Percentiles rank a stretch among this genome's conserved stretches.
These are phyloP conservation scores for Nomada flava DNA, from an alignment of 2,888 invertebrate genomes.

Conservation along the genomic window DNA sequence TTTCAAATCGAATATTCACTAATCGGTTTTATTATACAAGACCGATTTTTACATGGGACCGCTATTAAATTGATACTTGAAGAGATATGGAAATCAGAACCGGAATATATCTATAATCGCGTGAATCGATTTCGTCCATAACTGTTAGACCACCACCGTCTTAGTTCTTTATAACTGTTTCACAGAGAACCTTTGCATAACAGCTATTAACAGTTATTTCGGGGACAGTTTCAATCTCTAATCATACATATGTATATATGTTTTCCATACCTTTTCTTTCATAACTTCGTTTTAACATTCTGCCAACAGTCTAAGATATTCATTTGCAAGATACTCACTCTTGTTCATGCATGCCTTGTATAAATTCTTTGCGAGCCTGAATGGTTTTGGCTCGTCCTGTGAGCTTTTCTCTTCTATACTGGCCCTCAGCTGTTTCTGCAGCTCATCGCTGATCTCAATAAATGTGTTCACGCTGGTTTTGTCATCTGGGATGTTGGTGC, in stretches of 20 bases:
- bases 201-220: conserved; percentile 1
- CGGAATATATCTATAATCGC: too few species aligned
- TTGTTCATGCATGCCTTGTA: conserved; percentile 96
- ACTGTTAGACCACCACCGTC: too few species aligned
- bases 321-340: conserved; percentile 86
- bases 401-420: conserved; percentile 88
- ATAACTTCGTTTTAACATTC: background rate
- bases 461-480: conserved; percentile 92
- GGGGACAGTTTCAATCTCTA: background rate
- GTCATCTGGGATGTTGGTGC: conserved; percentile 91
- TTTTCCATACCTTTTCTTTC: background rate
- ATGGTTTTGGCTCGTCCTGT: conserved; percentile 88
- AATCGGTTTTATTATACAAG: too few species aligned
- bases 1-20: too few species aligned
- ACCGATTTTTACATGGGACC: too few species aligned
- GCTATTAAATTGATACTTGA: too few species aligned
- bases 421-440: conserved; percentile 90
- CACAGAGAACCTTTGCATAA: background rate
- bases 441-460: conserved; percentile 90
- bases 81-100: too few species aligned
- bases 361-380: conserved; percentile 91
- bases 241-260: background rate
- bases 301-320: background rate
- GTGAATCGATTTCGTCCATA: too few species aligned
- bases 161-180: conserved; percentile 1